Base-by-base conservation (phyloP, 2,113 vertebrate genomes). In the Calypte anna region DNA sequence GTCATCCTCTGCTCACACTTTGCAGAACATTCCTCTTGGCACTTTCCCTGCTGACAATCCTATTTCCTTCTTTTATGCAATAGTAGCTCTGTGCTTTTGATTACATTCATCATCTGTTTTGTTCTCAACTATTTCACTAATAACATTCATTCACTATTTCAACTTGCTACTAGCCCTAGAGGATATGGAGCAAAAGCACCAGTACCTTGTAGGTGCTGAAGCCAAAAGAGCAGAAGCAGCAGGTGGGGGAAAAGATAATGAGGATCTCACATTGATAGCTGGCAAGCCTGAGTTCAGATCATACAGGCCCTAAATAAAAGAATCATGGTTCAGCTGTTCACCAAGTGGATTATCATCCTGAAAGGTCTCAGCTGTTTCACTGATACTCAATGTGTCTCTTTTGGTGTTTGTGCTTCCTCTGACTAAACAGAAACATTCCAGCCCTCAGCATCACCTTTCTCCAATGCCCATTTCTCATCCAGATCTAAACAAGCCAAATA, bases 301-400 rank as follows among this genome's bases (percentile, higher is more conserved):
- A 33, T n/a, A 53, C 1, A 0, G 31, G 28, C 38, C 88, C 21
- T 9, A 20, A 7, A 23, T 18, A 43, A n/a, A 83, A 23, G 15
- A 59, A n/a, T 30, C 2, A 55, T 59, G 23, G 15, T 21, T 27
- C 31, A 40, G 50, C 50, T 31, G 19, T 12, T 58, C 27, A 66
- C 43, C 43, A 44, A 50, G 15, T 2, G 12, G 28, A 72, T 12
- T 1, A 0, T 44, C 36, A 48, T 12, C 61, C 68, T 33, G 61
- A 61, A 54, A 74, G n/a, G 61, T 40, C 68, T 62, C 0, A 0
- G 25, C 18, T 57, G 30, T n/a, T 69, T 44, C 70, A 53, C 43
- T 1, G 4, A n/a, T 31, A 46, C 14, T 44, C 9, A 81, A 62
- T 1, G 0, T 6, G 0, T 3, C 8, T 20, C 20, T 67, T 44